phyloP scores from a whole-genome alignment of 2,888 invertebrate genomes.

The Syrista parreyssii region DNA sequence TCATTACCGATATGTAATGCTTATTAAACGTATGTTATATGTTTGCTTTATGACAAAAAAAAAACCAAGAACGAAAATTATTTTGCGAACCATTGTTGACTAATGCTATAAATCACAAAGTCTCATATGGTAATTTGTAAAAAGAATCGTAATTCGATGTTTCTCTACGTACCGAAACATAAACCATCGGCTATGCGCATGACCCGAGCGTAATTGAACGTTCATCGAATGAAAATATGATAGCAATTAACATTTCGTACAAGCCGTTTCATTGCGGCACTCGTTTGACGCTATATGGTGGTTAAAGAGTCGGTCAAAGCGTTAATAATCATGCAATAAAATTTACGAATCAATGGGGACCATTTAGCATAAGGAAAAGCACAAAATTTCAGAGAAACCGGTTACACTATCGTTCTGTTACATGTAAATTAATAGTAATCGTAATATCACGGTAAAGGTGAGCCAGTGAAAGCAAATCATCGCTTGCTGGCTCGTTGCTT shows the following conservation, averaged over 20 bases:
- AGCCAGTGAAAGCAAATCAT: slow-evolving; percentile 62
- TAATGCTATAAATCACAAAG: too few species aligned
- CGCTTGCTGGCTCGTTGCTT: slow-evolving; percentile 11
- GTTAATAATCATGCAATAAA: neutral
- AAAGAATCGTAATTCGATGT: neutral
- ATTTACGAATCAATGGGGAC: neutral
- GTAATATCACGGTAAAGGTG: slow-evolving; percentile 61
- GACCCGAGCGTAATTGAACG: neutral
- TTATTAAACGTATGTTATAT: too few species aligned
- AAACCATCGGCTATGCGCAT: neutral
- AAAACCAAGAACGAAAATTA: neutral
- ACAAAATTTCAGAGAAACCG: neutral
- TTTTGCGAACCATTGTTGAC: neutral
- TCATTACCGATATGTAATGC: too few species aligned
- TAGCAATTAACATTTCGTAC: neutral
- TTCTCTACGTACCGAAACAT: neutral
- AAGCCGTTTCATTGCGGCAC: neutral
- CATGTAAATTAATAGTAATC: slow-evolving; percentile 50
- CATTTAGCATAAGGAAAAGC: neutral
- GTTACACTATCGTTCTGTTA: slow-evolving; percentile 3
- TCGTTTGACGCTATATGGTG: neutral
- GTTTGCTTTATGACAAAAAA: neutral
- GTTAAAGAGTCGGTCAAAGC: neutral
- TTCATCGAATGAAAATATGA: neutral
- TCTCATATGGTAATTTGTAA: neutral